Evolutionary conservation across 2,888 invertebrate genomes (phyloP).

Genomic region (Gisinianus flammeolus): DNA sequence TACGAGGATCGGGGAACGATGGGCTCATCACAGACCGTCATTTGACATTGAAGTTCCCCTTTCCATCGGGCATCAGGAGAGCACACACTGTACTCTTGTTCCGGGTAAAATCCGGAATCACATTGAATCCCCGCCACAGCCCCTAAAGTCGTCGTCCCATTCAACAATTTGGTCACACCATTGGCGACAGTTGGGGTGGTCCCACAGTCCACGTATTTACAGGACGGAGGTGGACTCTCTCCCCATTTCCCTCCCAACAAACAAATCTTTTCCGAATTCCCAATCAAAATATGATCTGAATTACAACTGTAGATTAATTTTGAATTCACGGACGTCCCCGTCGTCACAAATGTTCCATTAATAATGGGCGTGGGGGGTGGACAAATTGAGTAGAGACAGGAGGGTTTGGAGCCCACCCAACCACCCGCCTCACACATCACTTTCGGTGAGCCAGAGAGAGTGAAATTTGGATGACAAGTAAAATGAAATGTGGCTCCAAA

Average conservation of each 20-base stretch:
- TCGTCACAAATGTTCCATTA: constrained; percentile 73
- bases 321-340: constrained; percentile 79
- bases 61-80: constrained; percentile 42
- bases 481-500: constrained; percentile 78
- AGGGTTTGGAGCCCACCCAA: constrained; percentile 84
- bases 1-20: constrained; percentile 84
- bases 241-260: constrained; percentile 85
- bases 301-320: constrained; percentile 81
- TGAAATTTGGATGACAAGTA: constrained; percentile 83
- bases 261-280: constrained; percentile 74
- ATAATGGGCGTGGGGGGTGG: constrained; percentile 79
- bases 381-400: constrained; percentile 63
- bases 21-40: constrained; percentile 85
- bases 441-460: constrained; percentile 67
- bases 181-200: constrained; percentile 80
- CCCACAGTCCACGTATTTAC: constrained; percentile 86
- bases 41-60: constrained; percentile 38
- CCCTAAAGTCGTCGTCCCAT: constrained; percentile 83
- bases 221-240: constrained; percentile 73
- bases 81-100: constrained; percentile 35
- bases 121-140: constrained; percentile 81
- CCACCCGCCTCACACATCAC: constrained; percentile 81
- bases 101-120: constrained; percentile 63
- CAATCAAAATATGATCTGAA: constrained; percentile 82
- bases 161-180: constrained; percentile 74